Evolutionary conservation across 2,888 invertebrate genomes (phyloP).

Genomic region (Volucella bombylans): DNA sequence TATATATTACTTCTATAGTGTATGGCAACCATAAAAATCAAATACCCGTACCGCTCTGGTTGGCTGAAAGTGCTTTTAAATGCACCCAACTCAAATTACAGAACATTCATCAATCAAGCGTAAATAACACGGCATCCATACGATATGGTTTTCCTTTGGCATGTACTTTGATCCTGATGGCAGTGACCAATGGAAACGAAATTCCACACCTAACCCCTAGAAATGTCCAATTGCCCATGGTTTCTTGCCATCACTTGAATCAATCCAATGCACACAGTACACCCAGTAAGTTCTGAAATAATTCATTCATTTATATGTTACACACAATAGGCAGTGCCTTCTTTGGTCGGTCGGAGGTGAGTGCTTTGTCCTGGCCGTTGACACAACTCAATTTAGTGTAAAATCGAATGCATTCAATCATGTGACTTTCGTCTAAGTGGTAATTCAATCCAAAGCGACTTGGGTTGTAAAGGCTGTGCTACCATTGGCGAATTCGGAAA

Average conservation of each 20-base stretch:
- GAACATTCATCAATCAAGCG: slow-evolving; percentile 65
- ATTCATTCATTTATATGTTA: slow-evolving; percentile 38
- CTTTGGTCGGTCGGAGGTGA: background rate
- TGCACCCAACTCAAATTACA: slow-evolving; percentile 55
- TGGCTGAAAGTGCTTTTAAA: slow-evolving; percentile 40
- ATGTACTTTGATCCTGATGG: slow-evolving; percentile 7
- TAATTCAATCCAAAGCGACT: slow-evolving; percentile 48
- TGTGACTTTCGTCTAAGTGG: slow-evolving; percentile 54
- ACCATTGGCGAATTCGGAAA: too few species aligned
- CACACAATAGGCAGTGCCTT: slow-evolving; percentile 14
- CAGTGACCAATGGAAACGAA: slow-evolving; percentile 11
- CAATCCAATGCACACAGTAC: slow-evolving; percentile 4
- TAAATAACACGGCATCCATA: slow-evolving; percentile 30
- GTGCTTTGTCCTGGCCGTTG: slow-evolving; percentile 5
- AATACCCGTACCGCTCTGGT: slow-evolving; percentile 15
- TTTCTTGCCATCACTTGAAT: background rate
- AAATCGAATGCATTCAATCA: slow-evolving; percentile 68
- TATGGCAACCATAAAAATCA: slow-evolving; percentile 37
- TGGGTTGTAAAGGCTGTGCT: too few species aligned
- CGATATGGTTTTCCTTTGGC: background rate
- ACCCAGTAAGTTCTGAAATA: slow-evolving; percentile 11
- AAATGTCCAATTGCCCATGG: slow-evolving; percentile 29
- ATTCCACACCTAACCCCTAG: slow-evolving; percentile 14
- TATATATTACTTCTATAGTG: too few species aligned
- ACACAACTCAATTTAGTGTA: slow-evolving; percentile 51